Evolutionary conservation across 2,888 invertebrate species (phyloP).

Genomic region (Catocala sponsa): DNA sequence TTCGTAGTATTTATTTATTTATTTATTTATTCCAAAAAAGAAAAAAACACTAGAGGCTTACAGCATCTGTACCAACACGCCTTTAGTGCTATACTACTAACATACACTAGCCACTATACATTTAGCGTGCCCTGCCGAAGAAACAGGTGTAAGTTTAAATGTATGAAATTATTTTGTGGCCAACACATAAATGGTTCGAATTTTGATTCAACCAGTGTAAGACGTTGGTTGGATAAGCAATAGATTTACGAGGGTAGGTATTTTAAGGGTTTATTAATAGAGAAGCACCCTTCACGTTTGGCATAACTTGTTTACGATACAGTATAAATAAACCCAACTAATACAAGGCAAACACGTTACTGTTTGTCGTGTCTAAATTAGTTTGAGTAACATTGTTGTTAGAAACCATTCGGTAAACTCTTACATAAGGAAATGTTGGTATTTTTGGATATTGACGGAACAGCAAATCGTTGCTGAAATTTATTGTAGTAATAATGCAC

Average conservation of each 20-base stretch:
- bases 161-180: too few relatives aligned
- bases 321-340: constrained; percentile 3
- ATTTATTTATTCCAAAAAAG: too few relatives aligned
- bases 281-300: background rate
- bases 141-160: too few relatives aligned
- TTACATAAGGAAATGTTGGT: constrained; percentile 7
- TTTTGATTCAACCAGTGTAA: too few relatives aligned
- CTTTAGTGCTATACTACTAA: too few relatives aligned
- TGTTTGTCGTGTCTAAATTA: constrained; percentile 38
- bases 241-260: background rate
- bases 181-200: too few relatives aligned
- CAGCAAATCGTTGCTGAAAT: background rate
- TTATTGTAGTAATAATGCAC: background rate
- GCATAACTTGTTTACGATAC: background rate
- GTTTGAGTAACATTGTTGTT: constrained; percentile 13
- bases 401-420: background rate
- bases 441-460: constrained; percentile 7
- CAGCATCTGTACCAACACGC: too few relatives aligned
- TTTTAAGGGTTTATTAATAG: background rate
- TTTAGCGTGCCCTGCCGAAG: too few relatives aligned
- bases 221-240: too few relatives aligned
- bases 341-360: constrained; percentile 32
- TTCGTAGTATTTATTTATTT: too few relatives aligned
- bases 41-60: too few relatives aligned
- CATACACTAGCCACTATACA: too few relatives aligned